Evolutionary conservation across 1,140 invertebrate species (phyloP).

Genomic region (Formica selysi): DNA sequence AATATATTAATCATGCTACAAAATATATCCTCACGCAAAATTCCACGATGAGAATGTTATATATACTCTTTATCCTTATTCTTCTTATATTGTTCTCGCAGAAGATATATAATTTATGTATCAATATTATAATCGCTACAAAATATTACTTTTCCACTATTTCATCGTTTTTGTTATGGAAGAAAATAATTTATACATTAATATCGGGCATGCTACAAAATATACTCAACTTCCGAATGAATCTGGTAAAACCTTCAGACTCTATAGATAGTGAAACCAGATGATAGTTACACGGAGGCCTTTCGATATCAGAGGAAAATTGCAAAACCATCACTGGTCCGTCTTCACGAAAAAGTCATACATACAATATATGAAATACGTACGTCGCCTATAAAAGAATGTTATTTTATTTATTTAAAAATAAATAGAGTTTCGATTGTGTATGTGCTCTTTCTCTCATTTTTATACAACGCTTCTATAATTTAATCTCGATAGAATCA

Average conservation of each 20-base stretch:
- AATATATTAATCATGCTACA: constrained; percentile 16
- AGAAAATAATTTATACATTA: constrained; percentile 32
- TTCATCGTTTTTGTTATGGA: background rate
- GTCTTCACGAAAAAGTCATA: constrained; percentile 3
- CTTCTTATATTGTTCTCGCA: background rate
- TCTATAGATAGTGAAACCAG: background rate
- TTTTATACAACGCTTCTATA: constrained; percentile 11
- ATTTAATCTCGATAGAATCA: constrained; percentile 30
- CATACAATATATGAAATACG: background rate
- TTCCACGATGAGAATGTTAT: background rate
- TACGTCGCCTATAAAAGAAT: constrained; percentile 17
- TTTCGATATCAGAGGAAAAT: background rate
- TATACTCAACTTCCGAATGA: background rate
- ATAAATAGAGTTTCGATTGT: constrained; percentile 9
- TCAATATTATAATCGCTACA: constrained; percentile 13
- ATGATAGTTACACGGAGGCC: constrained; percentile 6
- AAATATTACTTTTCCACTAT: constrained; percentile 26
- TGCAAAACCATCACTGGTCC: constrained; percentile 2
- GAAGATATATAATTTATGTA: constrained; percentile 15
- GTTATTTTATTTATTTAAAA: background rate
- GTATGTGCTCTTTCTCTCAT: background rate
- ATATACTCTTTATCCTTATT: background rate
- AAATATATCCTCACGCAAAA: constrained; percentile 19
- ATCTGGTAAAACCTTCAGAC: background rate
- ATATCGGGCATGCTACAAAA: constrained; percentile 5